Evolutionary conservation across 2,113 vertebrate species (phyloP).

Genomic region (Pomatostomus ruficeps): DNA sequence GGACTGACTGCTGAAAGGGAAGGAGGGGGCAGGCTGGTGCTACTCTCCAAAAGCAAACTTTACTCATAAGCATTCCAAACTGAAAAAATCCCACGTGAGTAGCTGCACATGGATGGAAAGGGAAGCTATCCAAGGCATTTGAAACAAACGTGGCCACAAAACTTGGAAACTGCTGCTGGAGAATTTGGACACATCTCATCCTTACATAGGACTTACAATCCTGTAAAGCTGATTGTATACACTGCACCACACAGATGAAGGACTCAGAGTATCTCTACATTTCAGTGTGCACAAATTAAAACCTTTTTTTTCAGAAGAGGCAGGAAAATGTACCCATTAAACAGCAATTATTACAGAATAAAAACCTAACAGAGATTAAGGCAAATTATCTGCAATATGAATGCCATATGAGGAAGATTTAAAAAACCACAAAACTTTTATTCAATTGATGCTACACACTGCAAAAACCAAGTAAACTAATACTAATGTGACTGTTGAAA

Average conservation of each 20-base stretch:
- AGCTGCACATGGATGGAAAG: background rate
- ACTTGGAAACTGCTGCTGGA: background rate
- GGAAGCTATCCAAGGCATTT: background rate
- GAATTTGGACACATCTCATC: background rate
- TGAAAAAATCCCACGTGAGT: background rate
- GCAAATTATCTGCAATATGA: background rate
- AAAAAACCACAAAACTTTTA: background rate
- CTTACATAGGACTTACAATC: background rate
- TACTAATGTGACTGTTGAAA: background rate
- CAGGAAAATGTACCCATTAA: background rate
- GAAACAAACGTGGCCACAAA: background rate
- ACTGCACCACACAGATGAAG: background rate
- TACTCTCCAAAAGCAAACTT: background rate
- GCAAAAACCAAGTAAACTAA: background rate
- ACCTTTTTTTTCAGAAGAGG: background rate
- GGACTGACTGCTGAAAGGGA: background rate
- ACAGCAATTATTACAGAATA: background rate
- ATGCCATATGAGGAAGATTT: background rate
- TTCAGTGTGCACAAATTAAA: background rate
- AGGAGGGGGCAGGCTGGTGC: background rate
- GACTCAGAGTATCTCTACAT: background rate
- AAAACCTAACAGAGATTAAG: background rate
- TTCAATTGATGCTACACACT: background rate
- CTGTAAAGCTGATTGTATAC: background rate
- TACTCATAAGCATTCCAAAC: background rate